A percentile compares a stretch with the other conserved stretches of the same genome.
Conservation (phyloP, 2,113 vertebrate genomes). For the Catharus fuscescens region DNA sequence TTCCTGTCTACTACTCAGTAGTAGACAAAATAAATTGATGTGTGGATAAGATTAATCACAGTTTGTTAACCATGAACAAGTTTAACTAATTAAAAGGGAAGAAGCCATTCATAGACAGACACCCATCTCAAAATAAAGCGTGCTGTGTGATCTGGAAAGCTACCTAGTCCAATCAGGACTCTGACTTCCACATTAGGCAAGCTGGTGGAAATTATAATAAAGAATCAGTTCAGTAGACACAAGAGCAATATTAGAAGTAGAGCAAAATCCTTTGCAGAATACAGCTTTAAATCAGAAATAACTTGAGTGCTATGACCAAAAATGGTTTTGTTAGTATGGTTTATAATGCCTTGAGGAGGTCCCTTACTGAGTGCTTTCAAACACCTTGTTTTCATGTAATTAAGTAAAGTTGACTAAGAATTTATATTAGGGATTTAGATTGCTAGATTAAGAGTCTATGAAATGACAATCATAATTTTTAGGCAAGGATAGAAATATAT, state of each 20-base stretch:
- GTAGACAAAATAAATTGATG: background rate
- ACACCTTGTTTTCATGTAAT: background rate
- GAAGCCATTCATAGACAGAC: background rate
- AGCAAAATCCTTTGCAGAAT: background rate
- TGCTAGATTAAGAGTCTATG: background rate
- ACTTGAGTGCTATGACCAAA: background rate
- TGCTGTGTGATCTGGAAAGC: background rate
- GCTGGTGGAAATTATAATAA: background rate
- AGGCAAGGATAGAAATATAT: background rate
- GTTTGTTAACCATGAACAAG: background rate
- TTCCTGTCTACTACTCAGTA: background rate
- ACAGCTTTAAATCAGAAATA: background rate
- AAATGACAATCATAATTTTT: background rate
- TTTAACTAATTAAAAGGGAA: background rate
- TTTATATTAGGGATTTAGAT: background rate
- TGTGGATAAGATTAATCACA: background rate
- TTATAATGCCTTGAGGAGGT: background rate
- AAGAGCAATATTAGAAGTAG: background rate
- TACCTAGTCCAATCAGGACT: background rate
- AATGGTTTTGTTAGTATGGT: background rate
- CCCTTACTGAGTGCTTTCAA: background rate
- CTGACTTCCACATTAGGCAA: background rate
- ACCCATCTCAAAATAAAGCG: background rate
- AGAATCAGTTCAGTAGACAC: background rate
- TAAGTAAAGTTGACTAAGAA: background rate